Conservation (phyloP, 2,797 vertebrate genomes). For the Triplophysa yarkandensis region DNA sequence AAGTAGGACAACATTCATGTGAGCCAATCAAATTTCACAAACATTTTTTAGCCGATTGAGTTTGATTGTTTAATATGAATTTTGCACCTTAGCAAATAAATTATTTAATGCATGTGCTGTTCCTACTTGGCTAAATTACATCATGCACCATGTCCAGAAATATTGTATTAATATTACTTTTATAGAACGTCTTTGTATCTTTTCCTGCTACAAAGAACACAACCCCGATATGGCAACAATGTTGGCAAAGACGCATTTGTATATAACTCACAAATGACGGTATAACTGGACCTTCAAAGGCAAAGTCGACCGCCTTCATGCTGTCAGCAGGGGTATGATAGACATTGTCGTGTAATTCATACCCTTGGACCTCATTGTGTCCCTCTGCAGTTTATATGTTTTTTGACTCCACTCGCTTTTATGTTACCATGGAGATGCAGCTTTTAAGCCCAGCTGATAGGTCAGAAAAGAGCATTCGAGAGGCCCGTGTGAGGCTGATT, state of each 20-base stretch:
- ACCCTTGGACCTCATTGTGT: conserved; percentile 43
- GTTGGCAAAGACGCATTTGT: neutral
- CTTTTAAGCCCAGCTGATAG: conserved; percentile 36
- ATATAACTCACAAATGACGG: conserved; percentile 1
- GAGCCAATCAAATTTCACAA: neutral
- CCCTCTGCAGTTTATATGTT: conserved; percentile 38
- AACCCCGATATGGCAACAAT: neutral
- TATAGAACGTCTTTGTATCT: neutral
- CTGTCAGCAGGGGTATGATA: conserved; percentile 25
- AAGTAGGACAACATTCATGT: conserved; percentile 6
- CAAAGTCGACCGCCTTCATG: neutral
- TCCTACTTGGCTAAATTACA: conserved; percentile 20
- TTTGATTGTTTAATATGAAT: neutral
- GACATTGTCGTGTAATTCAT: conserved; percentile 38
- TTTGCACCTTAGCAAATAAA: neutral
- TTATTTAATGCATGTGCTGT: neutral
- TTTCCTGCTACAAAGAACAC: neutral
- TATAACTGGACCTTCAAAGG: neutral
- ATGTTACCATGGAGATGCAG: conserved; percentile 40
- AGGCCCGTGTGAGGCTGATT: conserved; percentile 28
- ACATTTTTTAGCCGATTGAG: neutral
- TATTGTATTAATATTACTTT: neutral
- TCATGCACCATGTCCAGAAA: neutral
- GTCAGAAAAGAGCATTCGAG: conserved; percentile 31
- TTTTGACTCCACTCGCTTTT: conserved; percentile 37